These are phyloP conservation scores for Dolichomitus sp. DNA, from an alignment of 2,888 invertebrate species.

Conservation along the genomic window DNA sequence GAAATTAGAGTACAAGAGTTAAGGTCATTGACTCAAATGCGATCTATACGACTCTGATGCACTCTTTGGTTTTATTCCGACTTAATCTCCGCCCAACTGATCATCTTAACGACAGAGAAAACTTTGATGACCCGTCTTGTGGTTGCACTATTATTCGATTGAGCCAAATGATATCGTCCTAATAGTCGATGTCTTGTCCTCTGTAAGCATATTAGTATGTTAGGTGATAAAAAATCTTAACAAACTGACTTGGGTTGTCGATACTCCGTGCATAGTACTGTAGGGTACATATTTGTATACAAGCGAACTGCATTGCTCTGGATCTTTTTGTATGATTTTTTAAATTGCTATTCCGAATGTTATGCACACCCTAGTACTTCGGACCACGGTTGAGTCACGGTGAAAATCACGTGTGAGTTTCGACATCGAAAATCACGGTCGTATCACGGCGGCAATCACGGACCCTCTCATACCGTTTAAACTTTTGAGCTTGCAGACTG, in stretches of 20 bases:
- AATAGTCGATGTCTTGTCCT: constrained; percentile 18
- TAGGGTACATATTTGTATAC: constrained; percentile 1
- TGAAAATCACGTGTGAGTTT: no score
- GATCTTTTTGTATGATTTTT: not conserved
- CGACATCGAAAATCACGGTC: no score
- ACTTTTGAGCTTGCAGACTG: no score
- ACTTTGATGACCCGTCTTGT: not conserved
- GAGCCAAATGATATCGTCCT: constrained; percentile 45
- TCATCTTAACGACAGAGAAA: not conserved
- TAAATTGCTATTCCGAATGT: not conserved
- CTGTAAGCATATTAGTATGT: constrained; percentile 16
- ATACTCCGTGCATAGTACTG: not conserved
- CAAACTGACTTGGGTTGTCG: not conserved
- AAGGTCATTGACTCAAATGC: not conserved
- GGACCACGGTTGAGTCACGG: no score
- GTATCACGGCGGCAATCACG: no score
- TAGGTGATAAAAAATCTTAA: not conserved
- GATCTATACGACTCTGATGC: not conserved
- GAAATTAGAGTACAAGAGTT: not conserved
- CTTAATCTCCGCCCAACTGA: not conserved
- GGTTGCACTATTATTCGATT: constrained; percentile 7
- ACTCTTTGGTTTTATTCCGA: constrained; percentile 5
- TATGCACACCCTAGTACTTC: no score
- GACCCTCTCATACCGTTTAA: no score
- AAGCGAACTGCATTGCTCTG: not conserved